Base-by-base conservation (phyloP, 64 coral and sea anemone genomes). In the Anthopleura sola region DNA sequence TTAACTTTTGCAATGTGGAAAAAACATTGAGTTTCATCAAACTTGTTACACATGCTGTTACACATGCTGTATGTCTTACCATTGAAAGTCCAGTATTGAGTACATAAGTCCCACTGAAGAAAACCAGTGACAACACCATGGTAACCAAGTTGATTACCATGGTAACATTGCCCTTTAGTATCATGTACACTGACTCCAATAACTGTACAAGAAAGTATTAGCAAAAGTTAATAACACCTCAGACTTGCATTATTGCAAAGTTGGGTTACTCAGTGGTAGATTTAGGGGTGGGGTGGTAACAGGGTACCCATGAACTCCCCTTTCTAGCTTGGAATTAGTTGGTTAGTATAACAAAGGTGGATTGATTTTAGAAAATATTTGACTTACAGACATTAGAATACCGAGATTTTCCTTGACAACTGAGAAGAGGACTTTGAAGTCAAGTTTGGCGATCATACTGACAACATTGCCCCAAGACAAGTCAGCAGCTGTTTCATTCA, bases 1-100 rank as follows among this genome's bases (percentile, higher is more conserved):
- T n/a, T n/a, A n/a, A n/a, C n/a, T n/a, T n/a, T n/a, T n/a, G n/a
- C n/a, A n/a, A n/a, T n/a, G n/a, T n/a, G n/a, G n/a, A n/a, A n/a
- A n/a, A n/a, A n/a, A n/a, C n/a, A n/a, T n/a, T n/a, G n/a, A n/a
- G n/a, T n/a, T n/a, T n/a, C n/a, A n/a, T n/a, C n/a, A n/a, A n/a
- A n/a, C n/a, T n/a, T n/a, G n/a, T n/a, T n/a, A n/a, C n/a, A n/a
- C n/a, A 44, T 6, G 40, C 4, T 44, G 40, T 44, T 44, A 44
- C 50, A 53, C 12, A 53, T 53, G 50, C 50, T 53, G 50, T 17
- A 17, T 34, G 14, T 79, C 87, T 94, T 92, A 99, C 97, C 87
- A 92, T 99, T 28, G 97, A 99, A 10, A 99, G 78, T 78, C 92
- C 97, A 99, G 92, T 80, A 86, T 99, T 99, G 49, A 99, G 93